These are phyloP conservation scores for Drosophila parvula DNA, from an alignment of 1,140 invertebrate species.

Conservation along the genomic window DNA sequence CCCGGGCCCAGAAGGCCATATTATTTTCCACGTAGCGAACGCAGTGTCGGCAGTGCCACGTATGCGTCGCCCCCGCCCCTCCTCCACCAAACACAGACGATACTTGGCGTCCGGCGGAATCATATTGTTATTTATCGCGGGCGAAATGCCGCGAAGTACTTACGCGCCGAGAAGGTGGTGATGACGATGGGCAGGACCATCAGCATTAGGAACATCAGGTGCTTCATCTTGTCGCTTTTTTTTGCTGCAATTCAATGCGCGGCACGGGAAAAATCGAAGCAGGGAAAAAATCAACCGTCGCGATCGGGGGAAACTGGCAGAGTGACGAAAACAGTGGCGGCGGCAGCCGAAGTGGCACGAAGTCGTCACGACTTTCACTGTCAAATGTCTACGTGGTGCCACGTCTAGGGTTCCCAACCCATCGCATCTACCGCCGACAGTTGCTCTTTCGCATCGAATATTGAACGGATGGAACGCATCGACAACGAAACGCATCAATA, in stretches of 20 bases:
- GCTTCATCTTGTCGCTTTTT: conserved; percentile 84
- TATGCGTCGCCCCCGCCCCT: conserved; percentile 32
- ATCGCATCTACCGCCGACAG: background rate
- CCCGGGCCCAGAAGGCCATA: background rate
- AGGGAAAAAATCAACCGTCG: conserved; percentile 39
- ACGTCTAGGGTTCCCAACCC: conserved; percentile 63
- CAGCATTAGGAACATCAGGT: conserved; percentile 85
- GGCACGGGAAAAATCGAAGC: conserved; percentile 30
- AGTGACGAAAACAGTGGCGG: conserved; percentile 54
- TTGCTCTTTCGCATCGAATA: background rate
- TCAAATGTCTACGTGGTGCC: conserved; percentile 79
- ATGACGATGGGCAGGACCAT: conserved; percentile 86
- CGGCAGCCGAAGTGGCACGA: conserved; percentile 67
- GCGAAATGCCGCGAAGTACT: conserved; percentile 57
- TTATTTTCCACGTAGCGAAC: conserved; percentile 24
- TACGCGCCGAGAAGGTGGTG: conserved; percentile 86
- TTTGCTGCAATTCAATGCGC: conserved; percentile 24
- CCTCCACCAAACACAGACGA: background rate
- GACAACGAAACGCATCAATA: background rate
- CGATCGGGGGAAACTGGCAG: conserved; percentile 52
- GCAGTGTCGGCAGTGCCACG: conserved; percentile 30
- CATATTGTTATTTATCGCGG: background rate
- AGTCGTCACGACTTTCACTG: conserved; percentile 68
- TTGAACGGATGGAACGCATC: background rate
- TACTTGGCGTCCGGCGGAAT: conserved; percentile 6